Percentiles rank a stretch among this genome's conserved stretches.
These are phyloP conservation scores for Troides helena DNA, from an alignment of 2,888 invertebrate species.

Conservation along the genomic window DNA sequence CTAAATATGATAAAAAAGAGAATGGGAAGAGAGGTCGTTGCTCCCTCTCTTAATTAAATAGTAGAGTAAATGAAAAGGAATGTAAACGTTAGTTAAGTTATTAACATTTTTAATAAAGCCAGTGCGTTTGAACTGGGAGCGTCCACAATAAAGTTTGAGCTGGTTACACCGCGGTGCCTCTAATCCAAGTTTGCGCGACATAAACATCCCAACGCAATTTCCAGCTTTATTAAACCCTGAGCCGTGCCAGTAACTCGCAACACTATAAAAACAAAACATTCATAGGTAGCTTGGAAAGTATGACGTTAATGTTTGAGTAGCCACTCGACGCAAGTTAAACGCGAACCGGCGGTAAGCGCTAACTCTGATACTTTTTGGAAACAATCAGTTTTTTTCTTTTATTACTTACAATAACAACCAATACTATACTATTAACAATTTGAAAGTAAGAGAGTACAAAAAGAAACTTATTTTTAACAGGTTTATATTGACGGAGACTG, in stretches of 20 bases:
- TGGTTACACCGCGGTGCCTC: not conserved
- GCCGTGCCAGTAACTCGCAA: constrained; percentile 9
- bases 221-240: constrained; percentile 16
- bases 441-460: no score
- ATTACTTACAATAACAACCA: no score
- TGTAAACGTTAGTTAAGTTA: no score
- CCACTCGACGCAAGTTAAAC: constrained; percentile 13
- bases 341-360: constrained; percentile 5
- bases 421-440: no score
- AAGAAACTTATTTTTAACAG: no score
- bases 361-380: constrained; percentile 8
- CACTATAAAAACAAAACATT: constrained; percentile 20
- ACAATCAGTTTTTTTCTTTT: no score
- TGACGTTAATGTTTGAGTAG: constrained; percentile 18
- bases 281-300: constrained; percentile 13
- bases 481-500: no score
- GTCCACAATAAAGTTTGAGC: constrained; percentile 11
- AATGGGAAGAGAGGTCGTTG: no score
- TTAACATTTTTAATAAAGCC: no score
- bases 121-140: constrained; percentile 1
- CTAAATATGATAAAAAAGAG: no score
- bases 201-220: constrained; percentile 10
- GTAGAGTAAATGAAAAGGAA: no score
- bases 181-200: constrained; percentile 21
- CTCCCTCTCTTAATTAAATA: no score